A percentile compares a stretch with the other conserved stretches of the same genome.
These are phyloP conservation scores for Chaenocephalus aceratus DNA, from an alignment of 2,113 vertebrate genomes.

Conservation along the genomic window DNA sequence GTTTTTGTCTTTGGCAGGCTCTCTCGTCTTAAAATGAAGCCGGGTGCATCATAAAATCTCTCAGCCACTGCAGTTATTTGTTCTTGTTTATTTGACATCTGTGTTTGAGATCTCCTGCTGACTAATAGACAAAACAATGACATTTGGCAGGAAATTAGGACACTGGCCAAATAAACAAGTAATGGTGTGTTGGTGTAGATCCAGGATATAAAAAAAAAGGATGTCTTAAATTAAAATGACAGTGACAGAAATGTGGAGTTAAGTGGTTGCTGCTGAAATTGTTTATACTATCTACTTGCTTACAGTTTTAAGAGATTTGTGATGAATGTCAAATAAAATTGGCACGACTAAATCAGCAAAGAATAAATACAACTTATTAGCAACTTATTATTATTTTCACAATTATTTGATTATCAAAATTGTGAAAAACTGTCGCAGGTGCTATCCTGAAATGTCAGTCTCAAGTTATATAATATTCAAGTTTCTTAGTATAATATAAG, in stretches of 20 bases:
- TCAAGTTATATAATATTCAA: background rate
- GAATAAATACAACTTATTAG: background rate
- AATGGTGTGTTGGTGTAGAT: background rate
- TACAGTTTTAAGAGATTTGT: background rate
- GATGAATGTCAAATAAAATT: background rate
- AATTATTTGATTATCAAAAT: background rate
- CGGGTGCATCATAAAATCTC: constrained; percentile 2
- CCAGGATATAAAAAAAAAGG: background rate
- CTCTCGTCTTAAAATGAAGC: background rate
- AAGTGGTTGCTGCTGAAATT: background rate
- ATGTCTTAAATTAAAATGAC: constrained; percentile 10
- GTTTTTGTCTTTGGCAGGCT: background rate
- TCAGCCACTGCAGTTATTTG: background rate
- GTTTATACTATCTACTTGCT: background rate
- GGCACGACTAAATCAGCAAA: background rate
- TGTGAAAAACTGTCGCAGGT: background rate
- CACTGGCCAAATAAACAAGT: background rate
- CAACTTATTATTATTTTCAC: background rate
- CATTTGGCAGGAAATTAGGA: constrained; percentile 18
- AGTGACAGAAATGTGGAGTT: background rate
- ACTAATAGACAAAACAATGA: constrained; percentile 6
- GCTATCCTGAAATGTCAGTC: background rate
- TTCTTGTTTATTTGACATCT: background rate
- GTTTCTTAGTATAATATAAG: background rate
- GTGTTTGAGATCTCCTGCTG: background rate